Evolutionary conservation across 1,140 invertebrate genomes (phyloP).

Genomic region (Sesamia nonagrioides): DNA sequence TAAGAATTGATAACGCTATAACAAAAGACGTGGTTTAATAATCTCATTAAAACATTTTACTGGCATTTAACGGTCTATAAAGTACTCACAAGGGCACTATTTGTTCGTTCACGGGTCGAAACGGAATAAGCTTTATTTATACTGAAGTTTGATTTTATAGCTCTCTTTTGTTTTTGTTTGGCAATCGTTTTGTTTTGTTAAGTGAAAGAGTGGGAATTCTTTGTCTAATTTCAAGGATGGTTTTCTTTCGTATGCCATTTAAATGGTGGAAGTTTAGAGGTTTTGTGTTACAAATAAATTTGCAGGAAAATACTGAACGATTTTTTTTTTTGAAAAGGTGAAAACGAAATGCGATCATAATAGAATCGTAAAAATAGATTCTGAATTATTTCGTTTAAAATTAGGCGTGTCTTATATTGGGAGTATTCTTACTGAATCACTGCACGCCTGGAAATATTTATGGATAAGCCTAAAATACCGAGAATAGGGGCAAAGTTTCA

Average conservation of each 20-base stretch:
- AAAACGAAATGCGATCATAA: no score
- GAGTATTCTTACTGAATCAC: neutral
- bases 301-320: neutral
- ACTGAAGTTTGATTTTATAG: slow-evolving; percentile 48
- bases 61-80: slow-evolving; percentile 77
- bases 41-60: slow-evolving; percentile 81
- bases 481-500: neutral
- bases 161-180: slow-evolving; percentile 15
- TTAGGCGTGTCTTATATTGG: no score
- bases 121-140: slow-evolving; percentile 60
- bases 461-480: neutral
- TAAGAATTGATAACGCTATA: slow-evolving; percentile 54
- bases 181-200: slow-evolving; percentile 15
- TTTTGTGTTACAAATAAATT: slow-evolving; percentile 21
- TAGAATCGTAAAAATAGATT: no score
- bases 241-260: slow-evolving; percentile 11
- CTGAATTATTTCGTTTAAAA: no score
- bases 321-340: neutral
- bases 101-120: slow-evolving; percentile 56
- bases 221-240: slow-evolving; percentile 31
- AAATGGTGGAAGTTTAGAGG: neutral
- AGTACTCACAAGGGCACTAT: slow-evolving; percentile 78
- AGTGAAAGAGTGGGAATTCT: slow-evolving; percentile 26
- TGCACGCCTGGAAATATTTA: neutral
- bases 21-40: slow-evolving; percentile 69